These are phyloP conservation scores for Leucophenga maculata DNA, from an alignment of 2,888 invertebrate genomes.

Conservation along the genomic window DNA sequence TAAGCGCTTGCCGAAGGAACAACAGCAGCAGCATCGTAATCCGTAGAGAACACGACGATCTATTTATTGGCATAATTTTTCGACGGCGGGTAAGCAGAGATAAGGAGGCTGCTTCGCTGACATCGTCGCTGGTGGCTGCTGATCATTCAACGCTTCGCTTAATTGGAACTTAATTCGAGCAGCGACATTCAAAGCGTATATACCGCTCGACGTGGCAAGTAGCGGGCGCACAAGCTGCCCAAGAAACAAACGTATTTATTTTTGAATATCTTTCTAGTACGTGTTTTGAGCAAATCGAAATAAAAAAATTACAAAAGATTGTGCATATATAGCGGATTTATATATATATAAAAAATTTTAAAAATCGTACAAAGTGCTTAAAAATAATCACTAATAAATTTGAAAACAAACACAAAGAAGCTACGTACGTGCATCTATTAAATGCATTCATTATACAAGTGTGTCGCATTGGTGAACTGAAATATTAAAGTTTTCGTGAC, in stretches of 20 bases:
- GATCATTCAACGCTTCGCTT: constrained; percentile 36
- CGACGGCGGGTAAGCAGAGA: constrained; percentile 28
- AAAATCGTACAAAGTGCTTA: background rate
- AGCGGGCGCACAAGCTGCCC: constrained; percentile 31
- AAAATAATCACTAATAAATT: background rate
- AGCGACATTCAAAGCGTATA: constrained; percentile 58
- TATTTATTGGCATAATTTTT: constrained; percentile 8
- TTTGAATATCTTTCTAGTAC: background rate
- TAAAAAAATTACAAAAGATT: too few relatives aligned
- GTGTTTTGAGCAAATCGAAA: too few relatives aligned
- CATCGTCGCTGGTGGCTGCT: constrained; percentile 37
- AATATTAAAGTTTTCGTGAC: too few relatives aligned
- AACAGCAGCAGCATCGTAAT: constrained; percentile 12
- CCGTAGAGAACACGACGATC: background rate
- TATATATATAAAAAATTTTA: too few relatives aligned
- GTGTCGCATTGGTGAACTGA: too few relatives aligned
- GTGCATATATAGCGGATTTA: too few relatives aligned
- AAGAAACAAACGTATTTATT: constrained; percentile 7
- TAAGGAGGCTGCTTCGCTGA: constrained; percentile 48
- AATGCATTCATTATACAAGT: too few relatives aligned
- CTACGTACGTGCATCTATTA: background rate
- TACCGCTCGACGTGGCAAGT: constrained; percentile 50
- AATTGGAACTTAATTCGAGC: constrained; percentile 55
- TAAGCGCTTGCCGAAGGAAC: constrained; percentile 32
- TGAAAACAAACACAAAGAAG: background rate